These are phyloP conservation scores for Cheilosia pagana DNA, from an alignment of 2,888 invertebrate genomes.

Conservation along the genomic window DNA sequence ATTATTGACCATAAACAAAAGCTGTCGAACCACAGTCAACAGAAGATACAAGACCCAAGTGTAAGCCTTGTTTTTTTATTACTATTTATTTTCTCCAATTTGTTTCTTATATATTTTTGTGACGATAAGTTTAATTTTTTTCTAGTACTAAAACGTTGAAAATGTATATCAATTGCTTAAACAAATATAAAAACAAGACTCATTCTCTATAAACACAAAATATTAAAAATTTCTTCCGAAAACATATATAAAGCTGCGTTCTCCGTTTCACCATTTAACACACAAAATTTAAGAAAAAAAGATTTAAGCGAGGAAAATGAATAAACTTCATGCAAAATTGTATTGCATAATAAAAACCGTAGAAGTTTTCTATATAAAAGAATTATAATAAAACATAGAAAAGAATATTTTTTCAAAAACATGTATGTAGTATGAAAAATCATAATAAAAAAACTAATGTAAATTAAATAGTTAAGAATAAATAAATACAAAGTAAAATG, in stretches of 20 bases:
- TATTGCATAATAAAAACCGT: conserved; percentile 35
- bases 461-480: conserved; percentile 69
- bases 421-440: conserved; percentile 54
- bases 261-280: conserved; percentile 19
- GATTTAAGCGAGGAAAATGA: neutral
- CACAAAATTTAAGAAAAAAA: neutral
- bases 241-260: conserved; percentile 25
- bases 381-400: conserved; percentile 44
- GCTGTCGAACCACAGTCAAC: neutral
- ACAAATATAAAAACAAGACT: conserved; percentile 9
- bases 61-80: neutral
- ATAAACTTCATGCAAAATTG: neutral
- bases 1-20: no score
- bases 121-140: neutral
- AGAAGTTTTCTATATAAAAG: conserved; percentile 28
- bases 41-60: neutral
- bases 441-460: conserved; percentile 40
- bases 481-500: conserved; percentile 40
- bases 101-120: neutral
- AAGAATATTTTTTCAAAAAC: conserved; percentile 66
- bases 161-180: conserved; percentile 29
- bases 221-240: conserved; percentile 9
- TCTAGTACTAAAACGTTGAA: conserved; percentile 13
- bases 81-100: neutral
- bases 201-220: conserved; percentile 11